These are phyloP conservation scores for Lethocerus indicus DNA, from an alignment of 1,140 invertebrate species.

Conservation along the genomic window DNA sequence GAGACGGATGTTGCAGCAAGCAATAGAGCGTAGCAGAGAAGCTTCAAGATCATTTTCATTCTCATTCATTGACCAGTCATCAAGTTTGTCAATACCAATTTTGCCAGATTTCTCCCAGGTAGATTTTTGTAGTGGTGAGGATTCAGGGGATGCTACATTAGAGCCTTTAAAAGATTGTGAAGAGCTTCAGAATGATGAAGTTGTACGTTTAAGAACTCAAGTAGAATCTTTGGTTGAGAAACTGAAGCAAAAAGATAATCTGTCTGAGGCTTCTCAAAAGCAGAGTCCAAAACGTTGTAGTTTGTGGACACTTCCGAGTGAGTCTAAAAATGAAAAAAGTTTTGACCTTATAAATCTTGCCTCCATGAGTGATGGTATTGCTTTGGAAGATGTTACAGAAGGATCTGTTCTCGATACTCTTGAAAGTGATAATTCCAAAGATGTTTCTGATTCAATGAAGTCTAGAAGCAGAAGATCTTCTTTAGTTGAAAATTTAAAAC, in stretches of 20 bases:
- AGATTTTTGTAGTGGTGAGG: constrained; percentile 18
- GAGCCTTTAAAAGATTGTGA: background rate
- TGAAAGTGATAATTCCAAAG: background rate
- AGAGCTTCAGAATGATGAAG: background rate
- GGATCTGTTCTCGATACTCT: background rate
- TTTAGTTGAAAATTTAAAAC: too few species aligned
- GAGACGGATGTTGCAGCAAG: constrained; percentile 29
- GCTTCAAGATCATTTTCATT: constrained; percentile 24
- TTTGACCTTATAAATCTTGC: too few species aligned
- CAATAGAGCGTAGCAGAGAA: constrained; percentile 35
- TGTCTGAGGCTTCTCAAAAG: too few species aligned
- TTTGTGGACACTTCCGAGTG: too few species aligned
- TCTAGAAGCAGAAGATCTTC: too few species aligned
- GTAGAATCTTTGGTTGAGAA: constrained; percentile 27
- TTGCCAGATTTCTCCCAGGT: constrained; percentile 20
- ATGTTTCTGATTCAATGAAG: too few species aligned
- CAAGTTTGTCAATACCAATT: constrained; percentile 12
- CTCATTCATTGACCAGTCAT: constrained; percentile 10
- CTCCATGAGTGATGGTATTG: too few species aligned
- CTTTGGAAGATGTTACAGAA: constrained; percentile 11
- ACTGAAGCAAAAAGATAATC: constrained; percentile 21
- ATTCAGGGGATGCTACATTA: constrained; percentile 2
- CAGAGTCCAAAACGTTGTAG: too few species aligned
- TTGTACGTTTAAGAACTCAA: constrained; percentile 23
- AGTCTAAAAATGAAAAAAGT: too few species aligned